Evolutionary conservation across 2,888 invertebrate genomes (phyloP).

Genomic region (Aleiodes leptofemur): DNA sequence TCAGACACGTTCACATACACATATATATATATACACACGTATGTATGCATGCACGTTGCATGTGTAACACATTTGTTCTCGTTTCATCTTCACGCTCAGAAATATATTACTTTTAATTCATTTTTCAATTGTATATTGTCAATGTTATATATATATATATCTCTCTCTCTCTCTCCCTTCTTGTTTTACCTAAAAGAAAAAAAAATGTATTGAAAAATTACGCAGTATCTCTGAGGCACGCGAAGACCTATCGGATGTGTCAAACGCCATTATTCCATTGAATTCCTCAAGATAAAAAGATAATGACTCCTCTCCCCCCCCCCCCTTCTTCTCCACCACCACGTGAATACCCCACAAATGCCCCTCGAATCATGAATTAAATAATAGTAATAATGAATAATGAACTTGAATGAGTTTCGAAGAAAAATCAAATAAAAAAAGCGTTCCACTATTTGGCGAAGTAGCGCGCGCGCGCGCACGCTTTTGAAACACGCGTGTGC

Average conservation of each 20-base stretch:
- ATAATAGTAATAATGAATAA: too few relatives aligned
- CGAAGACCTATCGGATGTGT: neutral
- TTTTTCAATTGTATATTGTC: neutral
- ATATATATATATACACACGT: too few relatives aligned
- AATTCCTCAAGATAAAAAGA: neutral
- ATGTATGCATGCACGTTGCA: neutral
- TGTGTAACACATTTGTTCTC: slow-evolving; percentile 34
- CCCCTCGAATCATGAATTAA: neutral
- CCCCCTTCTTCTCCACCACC: too few relatives aligned
- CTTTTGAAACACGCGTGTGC: slow-evolving; percentile 41
- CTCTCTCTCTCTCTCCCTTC: neutral
- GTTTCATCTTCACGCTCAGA: too few relatives aligned
- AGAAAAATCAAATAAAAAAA: too few relatives aligned
- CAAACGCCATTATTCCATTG: slow-evolving; percentile 20
- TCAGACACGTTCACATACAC: slow-evolving; percentile 17
- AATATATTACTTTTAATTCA: too few relatives aligned
- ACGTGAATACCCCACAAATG: neutral
- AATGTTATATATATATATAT: neutral
- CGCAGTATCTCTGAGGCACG: too few relatives aligned
- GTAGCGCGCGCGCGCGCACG: slow-evolving; percentile 41
- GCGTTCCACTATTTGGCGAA: neutral
- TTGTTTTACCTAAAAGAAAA: neutral
- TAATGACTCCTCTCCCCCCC: neutral
- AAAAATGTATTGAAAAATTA: too few relatives aligned
- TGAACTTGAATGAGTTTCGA: too few relatives aligned